Evolutionary conservation across 1,140 invertebrate species (phyloP), one percentile per base, ranked within the genome.

Genomic region (Drosophila eugracilis): DNA sequence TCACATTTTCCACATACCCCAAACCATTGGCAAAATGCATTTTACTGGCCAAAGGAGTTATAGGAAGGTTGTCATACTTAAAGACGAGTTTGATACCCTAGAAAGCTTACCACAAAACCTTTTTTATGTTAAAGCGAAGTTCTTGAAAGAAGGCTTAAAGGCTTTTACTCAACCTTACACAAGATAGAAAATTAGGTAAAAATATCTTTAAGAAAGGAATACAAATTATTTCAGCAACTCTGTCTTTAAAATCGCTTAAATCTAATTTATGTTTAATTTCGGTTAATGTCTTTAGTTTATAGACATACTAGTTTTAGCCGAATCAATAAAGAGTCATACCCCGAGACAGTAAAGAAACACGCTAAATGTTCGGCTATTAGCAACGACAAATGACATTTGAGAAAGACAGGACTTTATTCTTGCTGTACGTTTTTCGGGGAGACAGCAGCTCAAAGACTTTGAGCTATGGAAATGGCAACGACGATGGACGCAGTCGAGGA

Each of bases 291-390:
- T n/a, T n/a, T n/a, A n/a, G n/a, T n/a, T n/a, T n/a, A n/a, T n/a
- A n/a, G n/a, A n/a, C n/a, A n/a, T n/a, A n/a, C n/a, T n/a, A 12
- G 2, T 30, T 30, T 15, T 3, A 9, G 7, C 3, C 4, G 1
- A 22, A 9, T 10, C 5, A 14, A 28, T 2, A 12, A 34, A 9
- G 12, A 26, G 28, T 17, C 14, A 44, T 67, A 22, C 60, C 44
- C 36, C 1, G 2, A n/a, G 1, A 5, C 15, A 21, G 34, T 0
- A 2, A 5, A 26, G 4, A 26, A 67, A 47, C 41, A 66, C 52
- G 44, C 24, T 50, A 54, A 73, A 47, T 44, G 39, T 34, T 26
- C 28, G 10, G 24, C 69, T 67, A 74, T 69, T 74, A 78, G 55
- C 47, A 42, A 26, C 52, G 21, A 74, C 48, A 62, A 74, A 74